A percentile compares a stretch with the other conserved stretches of the same genome.
Conservation (phyloP, 2,888 invertebrate species). For the Scrobipalpa atriplicella region DNA sequence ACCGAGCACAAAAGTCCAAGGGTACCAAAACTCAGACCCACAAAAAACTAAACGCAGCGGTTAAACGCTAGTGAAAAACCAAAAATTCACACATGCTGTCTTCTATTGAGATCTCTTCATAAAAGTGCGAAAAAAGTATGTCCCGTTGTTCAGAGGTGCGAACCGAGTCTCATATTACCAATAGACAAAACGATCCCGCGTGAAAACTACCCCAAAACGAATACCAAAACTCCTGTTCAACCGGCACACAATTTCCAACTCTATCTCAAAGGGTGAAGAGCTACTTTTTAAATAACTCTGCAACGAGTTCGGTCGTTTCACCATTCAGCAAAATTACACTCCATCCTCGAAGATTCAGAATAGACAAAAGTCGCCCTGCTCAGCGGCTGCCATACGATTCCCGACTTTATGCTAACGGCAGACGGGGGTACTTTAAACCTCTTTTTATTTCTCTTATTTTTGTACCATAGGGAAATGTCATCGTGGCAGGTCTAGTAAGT, state of each 20-base stretch:
- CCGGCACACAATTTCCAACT: neutral
- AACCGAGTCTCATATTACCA: conserved; percentile 77
- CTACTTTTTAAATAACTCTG: conserved; percentile 44
- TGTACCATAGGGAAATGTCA: conserved; percentile 72
- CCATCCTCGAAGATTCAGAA: conserved; percentile 76
- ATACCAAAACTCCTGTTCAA: conserved; percentile 40
- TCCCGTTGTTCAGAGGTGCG: conserved; percentile 75
- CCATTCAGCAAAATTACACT: conserved; percentile 59
- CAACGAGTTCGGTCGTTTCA: conserved; percentile 53
- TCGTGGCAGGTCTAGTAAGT: conserved; percentile 76
- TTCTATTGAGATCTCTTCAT: conserved; percentile 60
- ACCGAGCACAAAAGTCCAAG: neutral
- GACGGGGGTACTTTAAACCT: conserved; percentile 48
- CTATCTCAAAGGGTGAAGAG: conserved; percentile 17
- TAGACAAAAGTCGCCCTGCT: conserved; percentile 75
- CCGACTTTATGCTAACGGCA: conserved; percentile 55
- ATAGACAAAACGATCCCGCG: conserved; percentile 71
- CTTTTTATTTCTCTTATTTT: conserved; percentile 51
- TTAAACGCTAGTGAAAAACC: conserved; percentile 45
- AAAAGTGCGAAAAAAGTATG: conserved; percentile 73
- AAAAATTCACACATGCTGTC: conserved; percentile 53
- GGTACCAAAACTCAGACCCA: neutral
- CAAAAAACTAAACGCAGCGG: neutral
- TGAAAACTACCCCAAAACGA: conserved; percentile 45
- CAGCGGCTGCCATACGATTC: conserved; percentile 49